phyloP scores from a whole-genome alignment of 2,113 vertebrate species.

The Hepsetus odoe region DNA sequence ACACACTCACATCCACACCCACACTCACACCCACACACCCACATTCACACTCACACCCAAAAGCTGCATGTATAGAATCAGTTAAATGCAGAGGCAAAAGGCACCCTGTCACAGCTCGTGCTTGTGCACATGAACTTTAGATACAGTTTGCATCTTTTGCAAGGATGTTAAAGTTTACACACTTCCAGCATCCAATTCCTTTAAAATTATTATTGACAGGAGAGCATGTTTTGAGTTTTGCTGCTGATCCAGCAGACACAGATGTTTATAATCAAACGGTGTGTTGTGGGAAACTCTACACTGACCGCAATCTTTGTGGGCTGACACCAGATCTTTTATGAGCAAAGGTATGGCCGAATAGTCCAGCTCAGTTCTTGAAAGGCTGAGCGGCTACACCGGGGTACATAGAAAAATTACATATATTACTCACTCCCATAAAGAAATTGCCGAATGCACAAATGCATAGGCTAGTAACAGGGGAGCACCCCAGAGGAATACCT shows the following conservation, averaged over 20 bases:
- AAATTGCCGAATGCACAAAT: neutral
- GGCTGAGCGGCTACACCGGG: neutral
- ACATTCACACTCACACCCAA: no score
- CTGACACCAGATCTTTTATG: neutral
- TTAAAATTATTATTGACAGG: neutral
- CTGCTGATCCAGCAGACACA: neutral
- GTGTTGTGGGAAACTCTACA: no score
- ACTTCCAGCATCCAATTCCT: neutral
- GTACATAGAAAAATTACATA: neutral
- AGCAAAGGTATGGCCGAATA: neutral
- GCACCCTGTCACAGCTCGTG: no score
- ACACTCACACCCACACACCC: no score
- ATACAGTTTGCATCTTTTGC: no score
- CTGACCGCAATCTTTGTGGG: neutral
- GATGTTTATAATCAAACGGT: neutral
- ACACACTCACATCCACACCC: no score
- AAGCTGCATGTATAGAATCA: no score
- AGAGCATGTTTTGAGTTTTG: neutral
- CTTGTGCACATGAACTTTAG: no score
- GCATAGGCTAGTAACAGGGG: neutral
- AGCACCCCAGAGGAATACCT: neutral
- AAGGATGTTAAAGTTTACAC: neutral
- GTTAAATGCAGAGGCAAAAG: no score
- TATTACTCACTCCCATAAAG: neutral
- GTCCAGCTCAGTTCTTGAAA: neutral